Evolutionary conservation across 2,113 vertebrate species (phyloP).

Genomic region (Xerus inauris): DNA sequence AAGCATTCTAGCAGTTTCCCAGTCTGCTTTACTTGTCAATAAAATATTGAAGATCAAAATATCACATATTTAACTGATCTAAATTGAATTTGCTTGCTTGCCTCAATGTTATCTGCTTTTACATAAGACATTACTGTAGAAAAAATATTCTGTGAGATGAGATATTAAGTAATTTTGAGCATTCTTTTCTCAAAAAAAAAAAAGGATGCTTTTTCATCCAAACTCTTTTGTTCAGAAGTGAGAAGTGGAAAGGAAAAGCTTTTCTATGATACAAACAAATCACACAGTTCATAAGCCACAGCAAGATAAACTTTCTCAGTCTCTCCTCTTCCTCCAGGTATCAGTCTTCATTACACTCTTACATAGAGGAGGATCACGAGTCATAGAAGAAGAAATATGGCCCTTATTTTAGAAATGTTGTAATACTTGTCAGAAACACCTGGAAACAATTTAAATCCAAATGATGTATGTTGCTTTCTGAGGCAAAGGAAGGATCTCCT

Average conservation of each 20-base stretch:
- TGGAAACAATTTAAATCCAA: constrained; percentile 27
- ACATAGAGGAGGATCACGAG: neutral
- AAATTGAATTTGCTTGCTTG: neutral
- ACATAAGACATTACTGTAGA: neutral
- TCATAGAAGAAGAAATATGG: neutral
- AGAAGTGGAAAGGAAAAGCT: neutral
- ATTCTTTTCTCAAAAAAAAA: neutral
- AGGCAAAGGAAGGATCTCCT: neutral
- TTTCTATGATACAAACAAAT: neutral
- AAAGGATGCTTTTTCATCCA: neutral
- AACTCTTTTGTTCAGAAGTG: neutral
- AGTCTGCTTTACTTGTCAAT: neutral
- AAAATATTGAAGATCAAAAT: neutral
- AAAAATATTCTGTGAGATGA: neutral
- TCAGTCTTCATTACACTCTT: neutral
- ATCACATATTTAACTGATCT: neutral
- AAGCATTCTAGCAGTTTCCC: neutral
- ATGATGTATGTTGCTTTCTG: neutral
- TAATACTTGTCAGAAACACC: constrained; percentile 52
- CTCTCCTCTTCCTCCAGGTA: neutral
- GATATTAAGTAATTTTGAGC: neutral
- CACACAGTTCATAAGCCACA: neutral
- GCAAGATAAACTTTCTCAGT: neutral
- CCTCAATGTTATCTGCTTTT: neutral
- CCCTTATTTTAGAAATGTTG: constrained; percentile 2